phyloP scores from a whole-genome alignment of 1,140 invertebrate species.

The Ostrea denselamellosa region DNA sequence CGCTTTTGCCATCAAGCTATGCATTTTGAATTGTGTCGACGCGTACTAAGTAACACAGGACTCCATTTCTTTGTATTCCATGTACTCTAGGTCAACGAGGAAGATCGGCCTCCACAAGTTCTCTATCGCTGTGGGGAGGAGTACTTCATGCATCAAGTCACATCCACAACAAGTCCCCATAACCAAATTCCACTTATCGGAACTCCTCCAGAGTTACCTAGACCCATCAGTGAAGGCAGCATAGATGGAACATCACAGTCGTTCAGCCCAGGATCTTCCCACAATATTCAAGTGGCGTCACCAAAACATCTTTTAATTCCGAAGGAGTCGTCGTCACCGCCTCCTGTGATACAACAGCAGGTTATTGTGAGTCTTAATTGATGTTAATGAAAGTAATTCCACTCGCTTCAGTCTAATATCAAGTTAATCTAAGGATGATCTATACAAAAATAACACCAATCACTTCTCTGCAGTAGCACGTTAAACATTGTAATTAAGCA shows the following conservation, averaged over 20 bases:
- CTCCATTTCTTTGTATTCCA: background rate
- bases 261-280: background rate
- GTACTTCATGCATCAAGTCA: slow-evolving; percentile 39
- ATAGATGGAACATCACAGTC: background rate
- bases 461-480: too few relatives aligned
- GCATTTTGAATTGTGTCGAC: too few relatives aligned
- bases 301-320: background rate
- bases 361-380: background rate
- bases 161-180: slow-evolving; percentile 28
- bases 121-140: slow-evolving; percentile 44
- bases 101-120: slow-evolving; percentile 38
- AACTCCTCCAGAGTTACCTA: background rate
- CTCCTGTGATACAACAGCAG: background rate
- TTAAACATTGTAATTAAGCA: too few relatives aligned
- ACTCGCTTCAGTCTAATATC: too few relatives aligned
- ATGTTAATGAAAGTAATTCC: too few relatives aligned
- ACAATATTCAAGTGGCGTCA: background rate
- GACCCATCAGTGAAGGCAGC: slow-evolving; percentile 1
- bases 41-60: too few relatives aligned
- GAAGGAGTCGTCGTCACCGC: background rate
- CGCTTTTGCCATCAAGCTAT: too few relatives aligned
- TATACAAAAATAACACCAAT: too few relatives aligned
- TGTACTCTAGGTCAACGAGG: slow-evolving; percentile 24
- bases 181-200: slow-evolving; percentile 25
- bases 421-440: too few relatives aligned